Base-by-base conservation (phyloP, 2,797 vertebrate genomes). In the Hydrocynus forskahlii region DNA sequence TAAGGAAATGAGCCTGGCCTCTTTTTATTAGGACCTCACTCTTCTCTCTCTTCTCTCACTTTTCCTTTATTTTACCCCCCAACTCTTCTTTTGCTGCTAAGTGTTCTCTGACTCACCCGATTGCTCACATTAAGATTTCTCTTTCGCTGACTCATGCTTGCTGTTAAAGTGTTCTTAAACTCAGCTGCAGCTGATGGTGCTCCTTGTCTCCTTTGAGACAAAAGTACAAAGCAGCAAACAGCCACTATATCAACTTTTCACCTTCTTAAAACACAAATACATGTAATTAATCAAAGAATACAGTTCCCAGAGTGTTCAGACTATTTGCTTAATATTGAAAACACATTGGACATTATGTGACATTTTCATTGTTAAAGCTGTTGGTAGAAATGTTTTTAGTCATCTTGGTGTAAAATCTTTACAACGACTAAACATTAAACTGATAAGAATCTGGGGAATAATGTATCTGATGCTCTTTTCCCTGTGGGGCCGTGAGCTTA, bases 71-170 rank as follows among this genome's bases (percentile, higher is more conserved):
- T 19, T 60, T 13, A 17, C 57, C 43, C 60, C 9, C 60, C 54
- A 19, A 55, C 12, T 40, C 35, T n/a, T 35, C 43, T n/a, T 23
- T 48, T 38, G 25, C 57, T 70, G 10, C 9, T 43, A 29, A 38
- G 43, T 21, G 12, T 70, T 62, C 78, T 54, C 60, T 52, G 12
- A 59, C 69, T 79, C 45, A 45, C 57, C 66, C 52, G 55, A 4
- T 69, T 60, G 48, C 35, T 71, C 40, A 29, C 45, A 54, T 72
- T 72, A 72, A 72, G 25, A 54, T 25, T 35, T 64, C 43, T 67
- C 48, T 67, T 62, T 68, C 21, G 38, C 76, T 78, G 66, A 72
- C 21, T 71, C 69, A 72, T 54, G 7, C 8, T n/a, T 38, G 16
- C 1, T 35, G 52, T 57, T 38, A 16, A 25, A 54, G 68, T 50